Percentiles rank a stretch among this genome's conserved stretches.
Conservation (phyloP, 2,797 vertebrate species). For the Epinephelus coioides region DNA sequence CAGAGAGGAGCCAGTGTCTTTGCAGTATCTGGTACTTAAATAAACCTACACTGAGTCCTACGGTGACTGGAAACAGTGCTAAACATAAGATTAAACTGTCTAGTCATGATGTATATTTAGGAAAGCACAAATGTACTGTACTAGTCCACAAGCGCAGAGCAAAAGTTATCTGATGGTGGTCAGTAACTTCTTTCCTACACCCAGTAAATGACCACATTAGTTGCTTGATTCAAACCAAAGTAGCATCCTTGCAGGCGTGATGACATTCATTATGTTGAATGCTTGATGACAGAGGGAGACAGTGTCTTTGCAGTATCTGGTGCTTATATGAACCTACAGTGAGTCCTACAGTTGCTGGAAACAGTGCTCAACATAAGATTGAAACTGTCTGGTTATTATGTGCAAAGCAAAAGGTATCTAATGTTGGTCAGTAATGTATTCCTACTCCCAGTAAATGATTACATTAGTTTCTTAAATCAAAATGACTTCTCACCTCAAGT, state of each 20-base stretch:
- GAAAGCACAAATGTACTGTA: neutral
- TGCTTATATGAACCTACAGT: neutral
- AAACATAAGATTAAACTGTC: neutral
- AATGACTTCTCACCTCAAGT: neutral
- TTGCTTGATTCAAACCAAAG: slow-evolving; percentile 4
- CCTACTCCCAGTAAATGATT: neutral
- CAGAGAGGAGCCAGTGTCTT: slow-evolving; percentile 5
- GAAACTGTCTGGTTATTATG: slow-evolving; percentile 3
- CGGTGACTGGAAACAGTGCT: neutral
- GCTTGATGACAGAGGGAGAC: slow-evolving; percentile 25
- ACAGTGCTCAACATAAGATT: neutral
- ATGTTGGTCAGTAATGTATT: too few relatives aligned
- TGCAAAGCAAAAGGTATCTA: neutral
- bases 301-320: neutral
- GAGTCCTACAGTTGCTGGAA: neutral
- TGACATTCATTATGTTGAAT: slow-evolving; percentile 42
- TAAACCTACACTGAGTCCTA: neutral
- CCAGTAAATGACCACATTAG: neutral
- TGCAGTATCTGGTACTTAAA: slow-evolving; percentile 12
- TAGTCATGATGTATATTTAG: neutral
- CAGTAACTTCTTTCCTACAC: too few relatives aligned
- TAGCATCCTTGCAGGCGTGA: slow-evolving; percentile 14
- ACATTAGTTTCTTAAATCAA: neutral
- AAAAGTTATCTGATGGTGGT: too few relatives aligned
- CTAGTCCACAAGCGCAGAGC: neutral